Evolutionary conservation across 2,797 vertebrate species (phyloP).

Genomic region (Pipistrellus pipistrellus): DNA sequence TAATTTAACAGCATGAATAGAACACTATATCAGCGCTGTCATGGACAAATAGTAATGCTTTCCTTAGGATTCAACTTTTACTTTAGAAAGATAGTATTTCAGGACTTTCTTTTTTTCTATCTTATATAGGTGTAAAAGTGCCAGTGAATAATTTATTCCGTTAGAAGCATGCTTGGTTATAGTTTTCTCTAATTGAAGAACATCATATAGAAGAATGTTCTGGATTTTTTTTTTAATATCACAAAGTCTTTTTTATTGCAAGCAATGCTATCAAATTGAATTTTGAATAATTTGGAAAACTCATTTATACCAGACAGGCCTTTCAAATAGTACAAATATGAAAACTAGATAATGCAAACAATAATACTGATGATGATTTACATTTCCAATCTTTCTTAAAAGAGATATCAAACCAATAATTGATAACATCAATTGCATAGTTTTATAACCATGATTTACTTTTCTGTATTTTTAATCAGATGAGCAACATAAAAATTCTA

Average conservation of each 20-base stretch:
- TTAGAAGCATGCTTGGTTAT: neutral
- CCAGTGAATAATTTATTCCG: neutral
- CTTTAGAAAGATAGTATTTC: neutral
- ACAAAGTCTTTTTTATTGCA: neutral
- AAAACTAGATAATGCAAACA: slow-evolving; percentile 8
- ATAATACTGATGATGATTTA: neutral
- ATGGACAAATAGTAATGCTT: neutral
- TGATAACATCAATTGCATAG: neutral
- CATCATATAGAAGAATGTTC: neutral
- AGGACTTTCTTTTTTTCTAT: neutral
- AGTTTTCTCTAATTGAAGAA: neutral
- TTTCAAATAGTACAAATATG: neutral
- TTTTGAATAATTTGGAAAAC: neutral
- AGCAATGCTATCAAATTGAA: neutral
- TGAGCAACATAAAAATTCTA: slow-evolving; percentile 74
- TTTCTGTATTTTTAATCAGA: slow-evolving; percentile 72
- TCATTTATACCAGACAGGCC: neutral
- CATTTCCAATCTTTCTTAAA: neutral
- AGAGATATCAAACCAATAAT: neutral
- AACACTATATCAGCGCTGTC: neutral
- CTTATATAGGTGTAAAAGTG: neutral
- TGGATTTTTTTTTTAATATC: neutral
- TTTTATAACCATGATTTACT: slow-evolving; percentile 41
- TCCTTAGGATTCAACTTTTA: slow-evolving; percentile 3
- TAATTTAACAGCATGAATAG: neutral